Evolutionary conservation across 2,888 invertebrate species (phyloP).

Genomic region (Hedychridium roseum): DNA sequence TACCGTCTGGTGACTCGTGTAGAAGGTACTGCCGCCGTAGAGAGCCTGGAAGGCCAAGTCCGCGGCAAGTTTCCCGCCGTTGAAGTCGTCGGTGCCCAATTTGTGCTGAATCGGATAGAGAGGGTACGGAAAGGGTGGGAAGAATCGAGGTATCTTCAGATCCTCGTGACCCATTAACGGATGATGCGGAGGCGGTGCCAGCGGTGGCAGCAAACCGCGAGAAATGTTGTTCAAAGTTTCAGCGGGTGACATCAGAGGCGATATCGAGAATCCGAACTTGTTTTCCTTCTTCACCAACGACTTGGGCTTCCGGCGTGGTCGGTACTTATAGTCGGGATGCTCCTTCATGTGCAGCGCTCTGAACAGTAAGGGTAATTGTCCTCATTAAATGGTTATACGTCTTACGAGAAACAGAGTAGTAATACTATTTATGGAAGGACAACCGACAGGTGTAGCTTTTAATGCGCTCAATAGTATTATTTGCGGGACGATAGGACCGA

Average conservation of each 20-base stretch:
- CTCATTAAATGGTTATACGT: no score
- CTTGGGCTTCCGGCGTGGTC: slow-evolving; percentile 87
- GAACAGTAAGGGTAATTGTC: no score
- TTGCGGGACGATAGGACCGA: no score
- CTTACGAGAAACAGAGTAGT: no score
- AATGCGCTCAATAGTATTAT: no score
- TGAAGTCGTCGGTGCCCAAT: slow-evolving; percentile 67
- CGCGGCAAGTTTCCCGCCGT: slow-evolving; percentile 69
- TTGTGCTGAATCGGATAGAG: slow-evolving; percentile 72
- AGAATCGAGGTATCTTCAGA: slow-evolving; percentile 74
- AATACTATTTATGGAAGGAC: no score
- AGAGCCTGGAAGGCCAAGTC: slow-evolving; percentile 74
- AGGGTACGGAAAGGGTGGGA: slow-evolving; percentile 77
- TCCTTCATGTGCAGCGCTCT: slow-evolving; percentile 94
- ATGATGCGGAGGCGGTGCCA: slow-evolving; percentile 65
- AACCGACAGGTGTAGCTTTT: no score
- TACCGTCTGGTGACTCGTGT: slow-evolving; percentile 63
- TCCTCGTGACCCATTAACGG: slow-evolving; percentile 68
- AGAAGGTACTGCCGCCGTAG: slow-evolving; percentile 68
- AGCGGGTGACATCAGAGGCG: slow-evolving; percentile 69
- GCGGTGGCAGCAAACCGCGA: slow-evolving; percentile 59
- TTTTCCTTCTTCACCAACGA: slow-evolving; percentile 83
- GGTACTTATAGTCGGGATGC: slow-evolving; percentile 92
- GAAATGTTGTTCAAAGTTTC: slow-evolving; percentile 58
- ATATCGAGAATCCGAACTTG: slow-evolving; percentile 76